Conservation (phyloP, 2,888 invertebrate species). For the Plutella xylostella region DNA sequence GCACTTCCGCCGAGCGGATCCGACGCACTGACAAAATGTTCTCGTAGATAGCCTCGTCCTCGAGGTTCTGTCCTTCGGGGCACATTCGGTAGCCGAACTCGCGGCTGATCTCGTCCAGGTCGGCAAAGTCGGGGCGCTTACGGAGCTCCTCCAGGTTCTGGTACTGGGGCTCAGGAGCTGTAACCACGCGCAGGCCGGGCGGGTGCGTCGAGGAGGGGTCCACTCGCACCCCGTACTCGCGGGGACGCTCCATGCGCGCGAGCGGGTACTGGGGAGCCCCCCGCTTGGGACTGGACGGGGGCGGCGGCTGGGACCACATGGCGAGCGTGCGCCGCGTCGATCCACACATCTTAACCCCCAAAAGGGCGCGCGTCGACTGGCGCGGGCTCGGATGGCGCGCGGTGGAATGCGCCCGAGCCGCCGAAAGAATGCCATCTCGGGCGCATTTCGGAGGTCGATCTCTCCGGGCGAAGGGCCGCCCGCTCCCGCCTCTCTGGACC, state of each 20-base stretch:
- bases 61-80: slow-evolving; percentile 64
- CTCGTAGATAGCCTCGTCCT: slow-evolving; percentile 65
- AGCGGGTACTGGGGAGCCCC: slow-evolving; percentile 38
- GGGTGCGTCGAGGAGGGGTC: slow-evolving; percentile 45
- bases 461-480: slow-evolving; percentile 60
- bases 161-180: slow-evolving; percentile 51
- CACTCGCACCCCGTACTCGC: slow-evolving; percentile 57
- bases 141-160: slow-evolving; percentile 60
- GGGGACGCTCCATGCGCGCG: slow-evolving; percentile 55
- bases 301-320: slow-evolving; percentile 67
- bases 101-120: slow-evolving; percentile 62
- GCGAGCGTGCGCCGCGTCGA: slow-evolving; percentile 58
- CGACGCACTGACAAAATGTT: slow-evolving; percentile 63
- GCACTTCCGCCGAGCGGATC: slow-evolving; percentile 63
- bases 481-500: slow-evolving; percentile 56
- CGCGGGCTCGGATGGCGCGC: slow-evolving; percentile 62
- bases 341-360: slow-evolving; percentile 69
- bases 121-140: slow-evolving; percentile 62
- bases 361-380: slow-evolving; percentile 68
- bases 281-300: slow-evolving; percentile 35
- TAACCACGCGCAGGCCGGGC: slow-evolving; percentile 45
- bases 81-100: slow-evolving; percentile 64
- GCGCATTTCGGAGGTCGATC: slow-evolving; percentile 71
- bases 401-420: slow-evolving; percentile 68
- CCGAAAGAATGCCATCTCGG: slow-evolving; percentile 72